Base-by-base conservation (phyloP, 2,113 vertebrate species). In the Anser cygnoides region DNA sequence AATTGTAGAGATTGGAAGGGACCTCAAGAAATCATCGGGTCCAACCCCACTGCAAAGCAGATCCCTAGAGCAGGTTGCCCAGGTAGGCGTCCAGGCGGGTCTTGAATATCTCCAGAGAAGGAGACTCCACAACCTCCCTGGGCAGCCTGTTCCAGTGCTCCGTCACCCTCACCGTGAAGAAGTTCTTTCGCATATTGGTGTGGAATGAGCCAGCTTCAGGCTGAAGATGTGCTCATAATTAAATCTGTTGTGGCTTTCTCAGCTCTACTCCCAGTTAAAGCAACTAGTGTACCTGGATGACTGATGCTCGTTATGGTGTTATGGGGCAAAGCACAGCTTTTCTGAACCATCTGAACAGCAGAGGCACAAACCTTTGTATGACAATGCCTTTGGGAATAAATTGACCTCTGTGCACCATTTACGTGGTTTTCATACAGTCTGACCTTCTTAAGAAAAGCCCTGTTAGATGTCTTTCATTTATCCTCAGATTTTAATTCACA, bases 181-280 rank as follows among this genome's bases (percentile, higher is more conserved):
- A 49, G 21, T 49, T 49, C 20, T 49, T 49, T 49, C 21, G 20
- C 46, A 22, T 49, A 49, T 49, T 49, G 46, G 46, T 49, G 46
- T 49, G 46, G 46, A 49, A 49, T 6, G 35, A 8, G 8, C 41
- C 52, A 52, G 26, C 28, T 50, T 55, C 28, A 23, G 63, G 35
- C 13, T 61, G 41, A 62, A 77, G 28, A 8, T 6, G 6, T 0
- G 0, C 13, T 49, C 21, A 5, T 11, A 39, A 49, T 71, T 52
- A 41, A 59, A 6, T 54, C 44, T 70, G 19, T 49, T 58, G 22
- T 52, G 63, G 67, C n/a, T 92, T 87, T 41, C 58, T 58, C 22
- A n/a, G 18, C n/a, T 73, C 44, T 72, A 23, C 25, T 65, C 15
- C 7, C 29, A 68, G 26, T 26, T 72, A 35, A 22, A 31, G 26